Percentiles rank a stretch among this genome's conserved stretches.
These are phyloP conservation scores for Drosophila sulfurigaster DNA, from an alignment of 1,140 invertebrate species.

Conservation along the genomic window DNA sequence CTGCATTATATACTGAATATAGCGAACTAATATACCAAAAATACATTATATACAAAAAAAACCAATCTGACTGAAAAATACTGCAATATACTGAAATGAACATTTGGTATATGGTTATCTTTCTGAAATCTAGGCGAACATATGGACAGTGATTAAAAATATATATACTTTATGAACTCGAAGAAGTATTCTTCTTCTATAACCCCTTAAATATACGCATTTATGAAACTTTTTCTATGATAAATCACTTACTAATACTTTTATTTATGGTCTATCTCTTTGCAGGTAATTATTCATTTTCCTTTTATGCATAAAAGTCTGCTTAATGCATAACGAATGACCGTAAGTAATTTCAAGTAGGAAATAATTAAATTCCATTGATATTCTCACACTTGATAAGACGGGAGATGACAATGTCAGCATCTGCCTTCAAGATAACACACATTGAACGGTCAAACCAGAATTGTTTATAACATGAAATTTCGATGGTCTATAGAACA, in stretches of 20 bases:
- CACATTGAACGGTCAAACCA: conserved; percentile 51
- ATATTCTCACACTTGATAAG: conserved; percentile 35
- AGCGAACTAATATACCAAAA: no score
- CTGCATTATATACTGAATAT: no score
- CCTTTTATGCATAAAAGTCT: not conserved
- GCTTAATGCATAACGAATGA: not conserved
- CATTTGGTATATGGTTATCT: no score
- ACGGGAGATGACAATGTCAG: conserved; percentile 45
- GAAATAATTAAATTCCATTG: conserved; percentile 60
- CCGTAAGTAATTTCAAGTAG: conserved; percentile 66
- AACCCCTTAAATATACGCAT: no score
- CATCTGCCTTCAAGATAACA: conserved; percentile 48
- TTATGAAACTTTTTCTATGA: no score
- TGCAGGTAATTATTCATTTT: conserved; percentile 60
- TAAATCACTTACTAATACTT: conserved; percentile 3
- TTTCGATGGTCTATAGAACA: conserved; percentile 7
- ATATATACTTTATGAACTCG: no score
- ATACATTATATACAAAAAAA: no score
- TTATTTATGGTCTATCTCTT: conserved; percentile 37
- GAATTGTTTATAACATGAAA: conserved; percentile 57
- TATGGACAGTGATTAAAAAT: no score
- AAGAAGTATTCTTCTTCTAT: no score
- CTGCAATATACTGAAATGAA: no score
- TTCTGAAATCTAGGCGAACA: no score
- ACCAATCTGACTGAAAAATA: no score